A percentile compares a stretch with the other conserved stretches of the same genome.
These are phyloP conservation scores for fruit fly (Drosophila melanogaster) DNA, from an alignment of 1,140 invertebrate species.

Conservation along the genomic window DNA sequence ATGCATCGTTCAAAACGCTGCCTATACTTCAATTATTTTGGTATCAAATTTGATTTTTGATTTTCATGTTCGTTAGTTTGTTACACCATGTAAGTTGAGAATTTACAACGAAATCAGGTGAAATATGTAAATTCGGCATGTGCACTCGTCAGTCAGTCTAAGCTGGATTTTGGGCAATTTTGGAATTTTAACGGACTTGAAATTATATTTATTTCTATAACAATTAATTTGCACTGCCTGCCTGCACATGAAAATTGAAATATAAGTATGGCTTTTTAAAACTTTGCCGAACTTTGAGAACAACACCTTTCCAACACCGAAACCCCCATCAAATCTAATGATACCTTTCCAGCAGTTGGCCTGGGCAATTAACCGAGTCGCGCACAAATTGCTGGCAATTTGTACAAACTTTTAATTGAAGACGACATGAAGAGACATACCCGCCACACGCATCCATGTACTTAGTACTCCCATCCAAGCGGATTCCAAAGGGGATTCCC, in stretches of 20 bases:
- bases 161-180: conserved; percentile 18
- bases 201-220: conserved; percentile 3
- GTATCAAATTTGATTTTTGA: conserved; percentile 58
- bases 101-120: conserved; percentile 68
- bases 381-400: conserved; percentile 67
- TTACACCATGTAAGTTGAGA: conserved; percentile 64
- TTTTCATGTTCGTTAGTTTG: conserved; percentile 53
- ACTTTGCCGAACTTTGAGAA: conserved; percentile 16
- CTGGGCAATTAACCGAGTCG: conserved; percentile 66
- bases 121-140: conserved; percentile 48
- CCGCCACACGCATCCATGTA: conserved; percentile 39
- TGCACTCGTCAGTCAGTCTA: neutral
- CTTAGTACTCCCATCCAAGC: neutral
- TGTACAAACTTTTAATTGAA: conserved; percentile 81
- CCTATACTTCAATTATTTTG: conserved; percentile 48
- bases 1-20: conserved; percentile 35
- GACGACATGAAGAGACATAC: conserved; percentile 64
- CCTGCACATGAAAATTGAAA: conserved; percentile 32
- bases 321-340: conserved; percentile 14
- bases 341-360: conserved; percentile 51
- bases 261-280: conserved; percentile 3
- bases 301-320: conserved; percentile 5
- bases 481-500: conserved; percentile 23
- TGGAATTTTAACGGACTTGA: conserved; percentile 1
- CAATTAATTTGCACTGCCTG: conserved; percentile 24